These are phyloP conservation scores for Dyspetes luteomarginatus DNA, from an alignment of 2,888 invertebrate genomes.

Conservation along the genomic window DNA sequence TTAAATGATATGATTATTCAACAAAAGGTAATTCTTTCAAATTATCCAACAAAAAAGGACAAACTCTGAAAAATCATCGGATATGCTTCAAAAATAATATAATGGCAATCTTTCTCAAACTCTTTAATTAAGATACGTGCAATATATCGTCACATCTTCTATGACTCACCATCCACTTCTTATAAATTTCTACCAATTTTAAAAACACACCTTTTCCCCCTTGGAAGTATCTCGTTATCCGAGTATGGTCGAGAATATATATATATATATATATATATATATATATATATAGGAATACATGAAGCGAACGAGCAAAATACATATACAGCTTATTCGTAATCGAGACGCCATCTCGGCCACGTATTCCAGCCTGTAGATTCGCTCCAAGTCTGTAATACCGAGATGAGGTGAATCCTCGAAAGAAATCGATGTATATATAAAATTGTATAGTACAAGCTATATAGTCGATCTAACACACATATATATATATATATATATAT, in stretches of 20 bases:
- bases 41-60: too few species aligned
- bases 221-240: constrained; percentile 12
- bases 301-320: constrained; percentile 17
- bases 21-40: too few species aligned
- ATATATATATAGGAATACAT: background rate
- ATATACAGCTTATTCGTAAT: constrained; percentile 53
- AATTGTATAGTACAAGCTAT: constrained; percentile 36
- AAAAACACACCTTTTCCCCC: constrained; percentile 1
- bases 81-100: too few species aligned
- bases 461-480: background rate
- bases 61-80: background rate
- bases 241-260: background rate
- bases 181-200: constrained; percentile 6
- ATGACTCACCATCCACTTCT: constrained; percentile 16
- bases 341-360: constrained; percentile 56
- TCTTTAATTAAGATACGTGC: background rate
- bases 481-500: too few species aligned
- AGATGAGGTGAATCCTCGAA: constrained; percentile 33
- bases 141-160: background rate
- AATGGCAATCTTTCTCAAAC: background rate
- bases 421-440: constrained; percentile 27
- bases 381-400: constrained; percentile 25
- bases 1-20: too few species aligned
- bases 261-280: constrained; percentile 1
- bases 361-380: constrained; percentile 54